These are phyloP conservation scores for Leucoraja erinaceus DNA, from an alignment of 2,113 vertebrate genomes.

Conservation along the genomic window DNA sequence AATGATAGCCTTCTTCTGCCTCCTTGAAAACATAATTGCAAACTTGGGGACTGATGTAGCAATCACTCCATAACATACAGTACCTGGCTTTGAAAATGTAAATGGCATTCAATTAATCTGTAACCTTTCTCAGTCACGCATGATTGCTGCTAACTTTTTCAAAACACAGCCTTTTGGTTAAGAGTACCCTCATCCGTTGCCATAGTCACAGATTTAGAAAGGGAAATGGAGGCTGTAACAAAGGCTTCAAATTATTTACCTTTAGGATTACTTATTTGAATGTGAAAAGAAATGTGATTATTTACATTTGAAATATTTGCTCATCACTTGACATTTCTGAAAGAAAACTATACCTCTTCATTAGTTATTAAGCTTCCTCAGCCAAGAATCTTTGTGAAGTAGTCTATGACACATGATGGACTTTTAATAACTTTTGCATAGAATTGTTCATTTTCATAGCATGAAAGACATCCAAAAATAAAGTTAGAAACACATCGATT, in stretches of 20 bases:
- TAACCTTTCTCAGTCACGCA: background rate
- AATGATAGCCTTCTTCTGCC: too few species aligned
- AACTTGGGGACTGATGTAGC: background rate
- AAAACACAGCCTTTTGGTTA: background rate
- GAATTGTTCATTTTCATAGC: background rate
- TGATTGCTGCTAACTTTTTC: background rate
- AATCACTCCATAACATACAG: background rate
- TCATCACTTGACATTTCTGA: background rate
- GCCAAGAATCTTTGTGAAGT: background rate
- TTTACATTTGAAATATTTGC: background rate
- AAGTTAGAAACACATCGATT: background rate
- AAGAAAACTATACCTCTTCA: background rate
- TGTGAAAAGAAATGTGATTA: background rate
- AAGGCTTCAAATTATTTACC: background rate
- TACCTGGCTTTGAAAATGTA: background rate
- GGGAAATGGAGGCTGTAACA: background rate
- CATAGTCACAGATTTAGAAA: slow-evolving; percentile 1
- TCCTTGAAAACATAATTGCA: background rate
- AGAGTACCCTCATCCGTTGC: background rate
- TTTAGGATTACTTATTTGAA: background rate
- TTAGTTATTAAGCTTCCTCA: background rate
- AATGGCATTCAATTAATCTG: slow-evolving; percentile 13
- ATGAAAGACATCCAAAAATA: background rate
- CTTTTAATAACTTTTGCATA: background rate
- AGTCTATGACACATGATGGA: background rate